Evolutionary conservation across 2,888 invertebrate species (phyloP).

Genomic region (Drosophila rubida): DNA sequence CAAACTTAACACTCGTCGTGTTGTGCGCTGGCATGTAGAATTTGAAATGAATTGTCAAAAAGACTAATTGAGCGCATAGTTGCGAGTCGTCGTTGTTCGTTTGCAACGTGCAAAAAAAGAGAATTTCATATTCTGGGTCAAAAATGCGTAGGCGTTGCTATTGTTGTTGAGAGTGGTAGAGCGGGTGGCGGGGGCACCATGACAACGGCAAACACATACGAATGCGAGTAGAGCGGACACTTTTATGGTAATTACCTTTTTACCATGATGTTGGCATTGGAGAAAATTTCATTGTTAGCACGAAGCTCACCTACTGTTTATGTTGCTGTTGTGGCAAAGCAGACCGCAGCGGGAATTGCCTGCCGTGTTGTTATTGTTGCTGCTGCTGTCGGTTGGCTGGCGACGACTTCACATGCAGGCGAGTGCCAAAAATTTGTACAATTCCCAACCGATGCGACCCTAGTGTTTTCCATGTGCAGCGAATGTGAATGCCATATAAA

Average conservation of each 20-base stretch:
- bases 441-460: constrained; percentile 49
- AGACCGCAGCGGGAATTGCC: constrained; percentile 65
- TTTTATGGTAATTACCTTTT: constrained; percentile 72
- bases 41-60: constrained; percentile 37
- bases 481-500: constrained; percentile 72
- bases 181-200: background rate
- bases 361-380: constrained; percentile 29
- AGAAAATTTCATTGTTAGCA: constrained; percentile 69
- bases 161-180: no score
- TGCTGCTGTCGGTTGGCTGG: constrained; percentile 13
- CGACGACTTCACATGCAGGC: constrained; percentile 47
- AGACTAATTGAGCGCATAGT: constrained; percentile 71
- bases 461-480: constrained; percentile 50
- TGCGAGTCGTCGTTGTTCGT: constrained; percentile 2
- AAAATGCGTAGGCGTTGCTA: constrained; percentile 30
- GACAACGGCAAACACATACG: constrained; percentile 12
- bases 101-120: constrained; percentile 5
- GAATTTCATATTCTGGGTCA: constrained; percentile 10
- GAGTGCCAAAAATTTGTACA: constrained; percentile 76
- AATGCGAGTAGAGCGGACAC: constrained; percentile 31
- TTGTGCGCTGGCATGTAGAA: constrained; percentile 21
- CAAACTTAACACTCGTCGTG: background rate
- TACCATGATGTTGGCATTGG: constrained; percentile 65
- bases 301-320: constrained; percentile 53
- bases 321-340: constrained; percentile 49